phyloP scores from a whole-genome alignment of 2,888 invertebrate genomes.

The Phrixothrix hirtus region DNA sequence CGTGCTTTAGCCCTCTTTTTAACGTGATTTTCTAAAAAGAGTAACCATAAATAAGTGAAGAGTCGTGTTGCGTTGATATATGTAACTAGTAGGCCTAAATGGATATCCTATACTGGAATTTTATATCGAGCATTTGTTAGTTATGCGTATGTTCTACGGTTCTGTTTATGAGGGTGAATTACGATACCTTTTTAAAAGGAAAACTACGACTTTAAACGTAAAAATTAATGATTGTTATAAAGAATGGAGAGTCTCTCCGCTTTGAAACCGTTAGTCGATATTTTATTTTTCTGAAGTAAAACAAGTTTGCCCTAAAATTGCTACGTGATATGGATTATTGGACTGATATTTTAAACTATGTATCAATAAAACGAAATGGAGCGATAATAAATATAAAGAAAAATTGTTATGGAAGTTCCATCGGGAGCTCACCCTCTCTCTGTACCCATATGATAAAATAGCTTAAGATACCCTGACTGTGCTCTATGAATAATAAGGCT shows the following conservation, averaged over 20 bases:
- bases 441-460: slow-evolving; percentile 33
- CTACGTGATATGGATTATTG: slow-evolving; percentile 46
- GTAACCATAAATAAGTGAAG: slow-evolving; percentile 31
- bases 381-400: slow-evolving; percentile 50
- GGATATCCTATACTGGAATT: slow-evolving; percentile 1
- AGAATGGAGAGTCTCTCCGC: no score
- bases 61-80: slow-evolving; percentile 29
- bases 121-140: slow-evolving; percentile 3
- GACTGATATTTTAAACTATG: slow-evolving; percentile 50
- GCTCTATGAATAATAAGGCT: slow-evolving; percentile 40
- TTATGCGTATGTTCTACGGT: no score
- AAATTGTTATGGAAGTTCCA: slow-evolving; percentile 48
- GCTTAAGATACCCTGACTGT: slow-evolving; percentile 34
- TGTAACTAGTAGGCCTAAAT: slow-evolving; percentile 4
- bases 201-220: no score
- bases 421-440: slow-evolving; percentile 17
- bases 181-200: no score
- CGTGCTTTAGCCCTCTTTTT: slow-evolving; percentile 12
- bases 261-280: no score
- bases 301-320: slow-evolving; percentile 42
- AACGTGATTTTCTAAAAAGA: slow-evolving; percentile 15
- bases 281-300: slow-evolving; percentile 38
- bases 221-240: no score
- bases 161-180: not conserved
- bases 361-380: slow-evolving; percentile 51